Conservation (phyloP, 2,797 vertebrate species). For the Hyperoplus immaculatus region DNA sequence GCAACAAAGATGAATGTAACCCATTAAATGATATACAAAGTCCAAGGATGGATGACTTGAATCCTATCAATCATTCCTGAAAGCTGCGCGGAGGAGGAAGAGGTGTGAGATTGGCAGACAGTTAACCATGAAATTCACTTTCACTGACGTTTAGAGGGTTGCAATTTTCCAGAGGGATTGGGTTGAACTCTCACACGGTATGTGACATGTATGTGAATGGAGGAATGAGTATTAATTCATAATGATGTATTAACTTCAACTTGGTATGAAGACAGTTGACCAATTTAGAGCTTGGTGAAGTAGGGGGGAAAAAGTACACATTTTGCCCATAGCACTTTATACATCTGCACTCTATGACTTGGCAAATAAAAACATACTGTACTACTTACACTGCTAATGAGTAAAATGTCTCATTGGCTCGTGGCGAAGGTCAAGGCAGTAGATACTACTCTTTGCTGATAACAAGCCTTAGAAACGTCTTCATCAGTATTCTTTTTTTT, state of each 20-base stretch:
- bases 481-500: slow-evolving; percentile 56
- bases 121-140: slow-evolving; percentile 83
- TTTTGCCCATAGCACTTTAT: slow-evolving; percentile 28
- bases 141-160: slow-evolving; percentile 61
- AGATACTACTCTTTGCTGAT: slow-evolving; percentile 47
- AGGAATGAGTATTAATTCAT: slow-evolving; percentile 33
- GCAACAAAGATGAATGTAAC: slow-evolving; percentile 66
- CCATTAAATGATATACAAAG: slow-evolving; percentile 36
- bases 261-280: slow-evolving; percentile 1
- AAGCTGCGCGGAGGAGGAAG: slow-evolving; percentile 66
- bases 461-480: slow-evolving; percentile 62
- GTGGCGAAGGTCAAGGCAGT: slow-evolving; percentile 69
- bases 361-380: slow-evolving; percentile 67
- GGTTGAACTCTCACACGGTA: slow-evolving; percentile 53
- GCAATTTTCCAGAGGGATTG: slow-evolving; percentile 74
- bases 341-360: slow-evolving; percentile 54
- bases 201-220: slow-evolving; percentile 8
- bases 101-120: slow-evolving; percentile 77
- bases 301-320: slow-evolving; percentile 23
- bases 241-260: background rate
- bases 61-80: slow-evolving; percentile 79
- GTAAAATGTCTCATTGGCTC: slow-evolving; percentile 65
- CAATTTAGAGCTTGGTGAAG: slow-evolving; percentile 11
- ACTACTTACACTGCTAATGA: slow-evolving; percentile 77
- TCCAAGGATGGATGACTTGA: slow-evolving; percentile 64